Evolutionary conservation across 2,888 invertebrate species (phyloP).

Genomic region (Linnaemya tessellans): DNA sequence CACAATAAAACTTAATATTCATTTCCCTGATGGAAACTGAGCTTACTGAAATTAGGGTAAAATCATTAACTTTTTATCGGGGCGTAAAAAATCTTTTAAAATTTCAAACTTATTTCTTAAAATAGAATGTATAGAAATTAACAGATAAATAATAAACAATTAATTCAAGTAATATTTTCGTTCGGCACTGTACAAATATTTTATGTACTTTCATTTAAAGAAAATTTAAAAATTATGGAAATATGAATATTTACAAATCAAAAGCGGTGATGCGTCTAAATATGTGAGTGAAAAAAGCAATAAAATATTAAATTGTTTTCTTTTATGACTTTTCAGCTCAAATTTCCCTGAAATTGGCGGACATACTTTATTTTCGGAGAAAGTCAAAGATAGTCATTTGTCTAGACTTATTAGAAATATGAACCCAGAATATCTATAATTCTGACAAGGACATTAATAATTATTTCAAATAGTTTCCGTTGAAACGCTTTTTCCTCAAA

Average conservation of each 20-base stretch:
- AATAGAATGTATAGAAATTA: background rate
- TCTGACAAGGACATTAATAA: slow-evolving; percentile 6
- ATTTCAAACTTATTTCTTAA: too few species aligned
- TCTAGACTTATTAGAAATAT: slow-evolving; percentile 53
- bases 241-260: slow-evolving; percentile 57
- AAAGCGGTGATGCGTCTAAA: slow-evolving; percentile 21
- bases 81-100: too few species aligned
- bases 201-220: background rate
- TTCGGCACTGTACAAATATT: background rate
- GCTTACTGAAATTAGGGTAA: too few species aligned
- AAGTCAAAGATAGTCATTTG: slow-evolving; percentile 27
- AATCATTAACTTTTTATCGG: too few species aligned
- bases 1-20: too few species aligned
- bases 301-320: slow-evolving; percentile 66
- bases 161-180: background rate
- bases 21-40: too few species aligned
- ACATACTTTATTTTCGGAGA: slow-evolving; percentile 39
- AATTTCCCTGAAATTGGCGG: slow-evolving; percentile 60
- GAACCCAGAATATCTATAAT: slow-evolving; percentile 17
- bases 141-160: background rate
- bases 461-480: background rate
- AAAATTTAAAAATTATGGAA: slow-evolving; percentile 51
- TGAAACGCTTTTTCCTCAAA: too few species aligned
- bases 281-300: slow-evolving; percentile 33
- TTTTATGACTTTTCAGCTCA: slow-evolving; percentile 69